A percentile compares a stretch with the other conserved stretches of the same genome.
phyloP scores from a whole-genome alignment of 1,140 invertebrate genomes.

The Zaprionus tsacasi region DNA sequence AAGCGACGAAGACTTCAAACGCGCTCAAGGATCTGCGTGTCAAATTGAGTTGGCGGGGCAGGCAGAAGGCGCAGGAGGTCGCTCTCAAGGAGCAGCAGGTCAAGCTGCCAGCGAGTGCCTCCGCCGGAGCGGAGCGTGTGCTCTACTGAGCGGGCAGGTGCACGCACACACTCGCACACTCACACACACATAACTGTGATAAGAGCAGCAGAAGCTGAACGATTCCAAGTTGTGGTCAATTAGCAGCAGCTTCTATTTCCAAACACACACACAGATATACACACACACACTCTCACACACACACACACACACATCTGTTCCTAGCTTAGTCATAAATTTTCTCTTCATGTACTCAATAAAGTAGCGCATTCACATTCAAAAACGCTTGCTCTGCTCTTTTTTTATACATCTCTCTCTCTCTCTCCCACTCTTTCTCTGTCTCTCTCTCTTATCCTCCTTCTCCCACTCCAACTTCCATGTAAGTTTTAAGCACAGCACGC shows the following conservation, averaged over 20 bases:
- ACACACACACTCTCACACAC: neutral
- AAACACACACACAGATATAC: neutral
- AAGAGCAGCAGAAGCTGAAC: slow-evolving; percentile 58
- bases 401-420: neutral
- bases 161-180: slow-evolving; percentile 55
- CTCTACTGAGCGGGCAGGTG: slow-evolving; percentile 50
- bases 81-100: neutral
- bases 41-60: slow-evolving; percentile 76
- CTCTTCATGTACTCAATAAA: slow-evolving; percentile 54
- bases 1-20: slow-evolving; percentile 57
- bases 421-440: neutral
- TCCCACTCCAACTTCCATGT: slow-evolving; percentile 28
- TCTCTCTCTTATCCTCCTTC: neutral
- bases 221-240: slow-evolving; percentile 51
- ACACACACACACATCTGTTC: neutral
- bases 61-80: slow-evolving; percentile 37
- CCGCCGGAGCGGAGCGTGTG: slow-evolving; percentile 20
- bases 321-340: slow-evolving; percentile 34
- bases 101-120: slow-evolving; percentile 20
- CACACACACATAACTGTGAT: slow-evolving; percentile 69
- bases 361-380: slow-evolving; percentile 34
- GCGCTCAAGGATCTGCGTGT: slow-evolving; percentile 61
- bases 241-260: slow-evolving; percentile 39
- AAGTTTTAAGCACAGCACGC: slow-evolving; percentile 36
- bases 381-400: neutral